Evolutionary conservation across 2,797 vertebrate species (phyloP), one percentile per base, ranked within the genome.

Genomic region (Anas acuta): DNA sequence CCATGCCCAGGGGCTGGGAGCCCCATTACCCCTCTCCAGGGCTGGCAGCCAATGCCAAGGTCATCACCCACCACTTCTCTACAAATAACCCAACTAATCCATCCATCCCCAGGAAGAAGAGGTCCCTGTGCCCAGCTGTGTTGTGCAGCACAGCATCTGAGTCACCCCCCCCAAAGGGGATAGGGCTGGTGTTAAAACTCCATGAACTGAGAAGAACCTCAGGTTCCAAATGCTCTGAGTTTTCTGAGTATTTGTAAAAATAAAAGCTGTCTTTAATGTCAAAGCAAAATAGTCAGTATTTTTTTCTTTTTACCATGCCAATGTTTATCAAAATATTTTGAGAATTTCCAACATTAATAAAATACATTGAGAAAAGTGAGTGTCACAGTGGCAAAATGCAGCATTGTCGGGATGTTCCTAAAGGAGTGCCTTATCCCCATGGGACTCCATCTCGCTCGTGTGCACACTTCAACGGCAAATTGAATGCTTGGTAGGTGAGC

Each of bases 301-400:
- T 58, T 58, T 28, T 58, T 4, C 25, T 51, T 62, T 88, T 71
- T 16, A 64, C 3, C 13, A 32, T 37, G 9, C 20, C 16, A 62
- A 53, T 30, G 45, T 69, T 75, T 49, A 28, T 54, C 49, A 28
- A 70, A 37, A 32, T 56, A 80, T 66, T 91, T 65, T 54, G 41
- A 58, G 71, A 28, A 2, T 28, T 18, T 71, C 45, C 2, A 1
- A 20, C 0, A 0, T 16, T 54, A 14, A 54, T 26, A 41, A 75
- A 75, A 61, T 8, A 17, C 7, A 13, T 53, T 11, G 45, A 65
- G n/a, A 33, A 33, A 62, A 51, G 9, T 8, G 12, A 64, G 12
- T 7, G 32, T 20, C 49, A 30, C 56, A 32, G 54, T 18, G 28
- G 28, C 39, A 79, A 82, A 92, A 54, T 21, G 49, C 15, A 41